Conservation (phyloP, 2,797 vertebrate genomes). For the Anabacerthia variegaticeps region DNA sequence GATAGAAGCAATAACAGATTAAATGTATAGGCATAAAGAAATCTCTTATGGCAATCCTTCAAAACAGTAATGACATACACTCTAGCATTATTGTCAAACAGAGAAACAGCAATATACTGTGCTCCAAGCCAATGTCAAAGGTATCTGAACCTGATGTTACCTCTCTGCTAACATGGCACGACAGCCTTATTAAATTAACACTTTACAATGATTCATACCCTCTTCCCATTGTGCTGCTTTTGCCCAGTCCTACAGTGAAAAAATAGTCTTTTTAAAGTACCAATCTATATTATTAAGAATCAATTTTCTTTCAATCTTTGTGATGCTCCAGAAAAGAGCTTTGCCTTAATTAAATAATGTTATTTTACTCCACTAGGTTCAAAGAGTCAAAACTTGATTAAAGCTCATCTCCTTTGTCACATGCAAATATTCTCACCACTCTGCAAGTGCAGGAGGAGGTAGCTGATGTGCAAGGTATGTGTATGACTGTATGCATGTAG, state of each 20-base stretch:
- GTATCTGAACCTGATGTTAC: background rate
- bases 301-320: background rate
- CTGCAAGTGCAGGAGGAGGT: background rate
- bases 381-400: conserved; percentile 52
- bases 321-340: conserved; percentile 20
- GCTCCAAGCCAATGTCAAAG: conserved; percentile 22
- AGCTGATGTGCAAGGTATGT: background rate
- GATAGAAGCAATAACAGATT: conserved; percentile 6
- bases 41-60: background rate
- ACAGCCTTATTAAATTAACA: conserved; percentile 29
- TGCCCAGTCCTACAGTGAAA: background rate
- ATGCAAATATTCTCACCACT: conserved; percentile 28
- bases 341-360: conserved; percentile 42
- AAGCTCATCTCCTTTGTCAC: conserved; percentile 15
- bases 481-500: background rate
- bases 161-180: background rate
- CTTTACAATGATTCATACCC: background rate
- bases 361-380: conserved; percentile 1
- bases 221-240: conserved; percentile 26
- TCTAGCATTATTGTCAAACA: conserved; percentile 5
- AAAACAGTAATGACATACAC: conserved; percentile 7
- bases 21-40: background rate
- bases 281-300: conserved; percentile 33
- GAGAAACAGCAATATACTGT: background rate
- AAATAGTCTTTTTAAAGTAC: background rate